Conservation (phyloP, 2,113 vertebrate species). For the Machaerirhynchus nigripectus region DNA sequence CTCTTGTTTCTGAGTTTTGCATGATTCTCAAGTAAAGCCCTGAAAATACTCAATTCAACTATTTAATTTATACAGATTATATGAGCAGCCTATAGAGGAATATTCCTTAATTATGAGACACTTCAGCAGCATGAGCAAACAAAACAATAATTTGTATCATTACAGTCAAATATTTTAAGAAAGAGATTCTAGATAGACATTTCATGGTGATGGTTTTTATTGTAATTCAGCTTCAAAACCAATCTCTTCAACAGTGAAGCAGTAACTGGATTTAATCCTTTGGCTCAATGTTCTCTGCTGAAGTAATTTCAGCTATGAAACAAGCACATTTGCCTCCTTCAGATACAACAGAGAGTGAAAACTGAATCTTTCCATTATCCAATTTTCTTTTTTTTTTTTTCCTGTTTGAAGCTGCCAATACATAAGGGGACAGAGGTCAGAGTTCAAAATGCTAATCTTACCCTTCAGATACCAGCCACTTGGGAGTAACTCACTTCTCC, state of each 20-base stretch:
- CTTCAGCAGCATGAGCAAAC: neutral
- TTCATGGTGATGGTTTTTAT: neutral
- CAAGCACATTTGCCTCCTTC: neutral
- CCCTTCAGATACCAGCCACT: neutral
- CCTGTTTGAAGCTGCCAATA: constrained; percentile 23
- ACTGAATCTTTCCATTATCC: neutral
- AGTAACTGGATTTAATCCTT: neutral
- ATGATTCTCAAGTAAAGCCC: neutral
- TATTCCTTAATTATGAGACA: neutral
- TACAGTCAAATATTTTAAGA: neutral
- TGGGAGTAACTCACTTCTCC: constrained; percentile 18
- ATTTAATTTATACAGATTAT: neutral
- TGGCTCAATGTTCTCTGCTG: neutral
- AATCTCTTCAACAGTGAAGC: neutral
- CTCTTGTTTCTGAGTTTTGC: neutral
- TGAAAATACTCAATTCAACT: neutral
- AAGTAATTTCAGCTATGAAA: neutral
- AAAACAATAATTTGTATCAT: neutral
- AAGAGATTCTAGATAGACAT: neutral
- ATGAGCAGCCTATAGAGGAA: neutral
- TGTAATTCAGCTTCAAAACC: neutral
- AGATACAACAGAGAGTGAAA: neutral
- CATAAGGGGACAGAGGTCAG: constrained; percentile 17
- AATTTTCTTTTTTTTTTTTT: neutral
- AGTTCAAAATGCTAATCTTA: constrained; percentile 38